These are phyloP conservation scores for Sciurus carolinensis DNA, from an alignment of 2,797 vertebrate species.

Conservation along the genomic window DNA sequence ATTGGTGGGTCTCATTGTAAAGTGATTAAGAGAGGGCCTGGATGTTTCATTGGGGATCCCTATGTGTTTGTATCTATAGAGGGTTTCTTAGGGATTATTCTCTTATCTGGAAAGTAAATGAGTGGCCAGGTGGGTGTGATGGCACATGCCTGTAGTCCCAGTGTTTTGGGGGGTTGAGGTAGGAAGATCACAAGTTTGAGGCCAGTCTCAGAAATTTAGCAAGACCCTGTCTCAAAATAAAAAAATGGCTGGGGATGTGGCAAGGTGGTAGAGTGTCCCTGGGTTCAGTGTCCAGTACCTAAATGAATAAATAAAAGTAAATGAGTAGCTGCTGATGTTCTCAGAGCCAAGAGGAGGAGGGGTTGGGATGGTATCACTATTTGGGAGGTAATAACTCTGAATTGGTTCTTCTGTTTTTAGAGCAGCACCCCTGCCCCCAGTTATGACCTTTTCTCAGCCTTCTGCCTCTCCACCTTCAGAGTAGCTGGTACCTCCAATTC, in stretches of 20 bases:
- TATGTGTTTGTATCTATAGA: neutral
- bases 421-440: neutral
- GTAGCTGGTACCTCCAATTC: neutral
- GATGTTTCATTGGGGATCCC: slow-evolving; percentile 1
- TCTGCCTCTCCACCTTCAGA: slow-evolving; percentile 30
- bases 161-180: too few species aligned
- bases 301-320: neutral
- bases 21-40: neutral
- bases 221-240: too few species aligned
- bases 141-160: too few species aligned
- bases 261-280: too few species aligned
- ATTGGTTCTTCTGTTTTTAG: slow-evolving; percentile 43
- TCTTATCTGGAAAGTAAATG: slow-evolving; percentile 43
- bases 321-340: slow-evolving; percentile 14
- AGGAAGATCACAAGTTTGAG: too few species aligned
- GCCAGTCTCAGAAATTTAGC: too few species aligned
- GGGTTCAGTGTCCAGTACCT: too few species aligned
- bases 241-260: too few species aligned
- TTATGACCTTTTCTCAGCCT: slow-evolving; percentile 6
- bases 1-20: neutral
- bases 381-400: slow-evolving; percentile 7
- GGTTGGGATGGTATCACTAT: neutral
- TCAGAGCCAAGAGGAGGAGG: neutral
- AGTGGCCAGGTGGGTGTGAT: neutral
- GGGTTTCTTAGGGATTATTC: slow-evolving; percentile 33